Evolutionary conservation across 2,797 vertebrate species (phyloP).

Genomic region (Mionectes olivaceus): DNA sequence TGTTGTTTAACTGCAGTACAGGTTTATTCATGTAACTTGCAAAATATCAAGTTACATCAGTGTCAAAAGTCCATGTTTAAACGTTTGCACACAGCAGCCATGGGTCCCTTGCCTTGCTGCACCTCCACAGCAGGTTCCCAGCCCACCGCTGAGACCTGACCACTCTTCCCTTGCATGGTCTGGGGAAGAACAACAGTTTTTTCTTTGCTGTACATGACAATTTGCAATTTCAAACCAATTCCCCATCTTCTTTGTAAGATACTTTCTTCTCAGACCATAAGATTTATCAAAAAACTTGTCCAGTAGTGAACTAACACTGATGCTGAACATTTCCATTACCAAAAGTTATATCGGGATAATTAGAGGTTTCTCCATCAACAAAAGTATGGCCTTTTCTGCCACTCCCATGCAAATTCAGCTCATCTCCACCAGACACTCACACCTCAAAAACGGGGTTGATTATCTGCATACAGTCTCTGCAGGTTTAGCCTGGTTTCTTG

Average conservation of each 20-base stretch:
- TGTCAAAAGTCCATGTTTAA: not conserved
- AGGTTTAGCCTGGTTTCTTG: not conserved
- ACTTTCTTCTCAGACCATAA: not conserved
- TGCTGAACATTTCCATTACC: not conserved
- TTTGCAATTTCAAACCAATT: not conserved
- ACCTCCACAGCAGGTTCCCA: not conserved
- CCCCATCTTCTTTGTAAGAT: not conserved
- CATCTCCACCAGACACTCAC: not conserved
- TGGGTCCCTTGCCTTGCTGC: not conserved
- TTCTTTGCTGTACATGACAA: not conserved
- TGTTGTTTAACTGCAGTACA: not conserved
- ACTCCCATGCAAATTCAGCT: not conserved
- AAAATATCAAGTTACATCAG: not conserved
- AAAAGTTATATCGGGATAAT: not conserved
- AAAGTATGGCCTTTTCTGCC: not conserved
- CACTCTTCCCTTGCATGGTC: not conserved
- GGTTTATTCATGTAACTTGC: not conserved
- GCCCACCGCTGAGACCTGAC: not conserved
- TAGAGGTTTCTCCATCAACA: not conserved
- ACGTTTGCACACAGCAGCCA: fast-evolving
- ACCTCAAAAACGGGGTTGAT: not conserved
- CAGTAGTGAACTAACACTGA: not conserved
- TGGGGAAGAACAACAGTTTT: not conserved
- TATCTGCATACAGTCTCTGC: not conserved
- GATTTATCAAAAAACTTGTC: not conserved